phyloP scores from a whole-genome alignment of 2,888 invertebrate species.

The Noctua janthe region DNA sequence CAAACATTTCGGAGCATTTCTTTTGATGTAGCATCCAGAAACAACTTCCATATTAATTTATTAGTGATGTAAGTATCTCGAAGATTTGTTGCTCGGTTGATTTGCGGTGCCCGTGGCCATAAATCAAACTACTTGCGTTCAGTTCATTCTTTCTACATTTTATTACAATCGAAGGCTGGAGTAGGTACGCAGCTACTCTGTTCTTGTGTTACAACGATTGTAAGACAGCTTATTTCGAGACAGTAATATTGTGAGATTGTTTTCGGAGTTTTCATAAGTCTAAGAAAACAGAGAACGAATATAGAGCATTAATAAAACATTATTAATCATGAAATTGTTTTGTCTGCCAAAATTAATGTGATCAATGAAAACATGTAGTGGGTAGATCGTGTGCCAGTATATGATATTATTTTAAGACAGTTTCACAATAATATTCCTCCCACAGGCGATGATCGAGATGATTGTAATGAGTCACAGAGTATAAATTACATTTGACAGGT shows the following conservation, averaged over 20 bases:
- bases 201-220: slow-evolving; percentile 46
- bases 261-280: slow-evolving; percentile 35
- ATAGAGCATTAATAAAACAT: slow-evolving; percentile 43
- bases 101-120: slow-evolving; percentile 66
- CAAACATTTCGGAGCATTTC: slow-evolving; percentile 85
- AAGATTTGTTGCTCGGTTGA: slow-evolving; percentile 71
- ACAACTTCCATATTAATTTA: slow-evolving; percentile 80
- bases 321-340: slow-evolving; percentile 58
- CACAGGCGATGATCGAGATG: slow-evolving; percentile 60
- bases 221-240: slow-evolving; percentile 41
- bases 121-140: slow-evolving; percentile 64
- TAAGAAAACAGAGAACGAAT: slow-evolving; percentile 40
- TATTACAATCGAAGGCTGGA: slow-evolving; percentile 46
- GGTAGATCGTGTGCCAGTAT: slow-evolving; percentile 46
- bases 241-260: slow-evolving; percentile 34
- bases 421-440: slow-evolving; percentile 58
- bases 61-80: slow-evolving; percentile 72
- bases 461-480: slow-evolving; percentile 68
- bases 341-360: slow-evolving; percentile 51
- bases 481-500: slow-evolving; percentile 87
- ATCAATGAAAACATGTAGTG: slow-evolving; percentile 58
- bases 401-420: slow-evolving; percentile 61
- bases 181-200: slow-evolving; percentile 7
- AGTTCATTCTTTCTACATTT: slow-evolving; percentile 54
- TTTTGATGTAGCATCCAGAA: slow-evolving; percentile 79